Base-by-base conservation (phyloP, 1,140 invertebrate genomes). In the Drosophila seguyi region DNA sequence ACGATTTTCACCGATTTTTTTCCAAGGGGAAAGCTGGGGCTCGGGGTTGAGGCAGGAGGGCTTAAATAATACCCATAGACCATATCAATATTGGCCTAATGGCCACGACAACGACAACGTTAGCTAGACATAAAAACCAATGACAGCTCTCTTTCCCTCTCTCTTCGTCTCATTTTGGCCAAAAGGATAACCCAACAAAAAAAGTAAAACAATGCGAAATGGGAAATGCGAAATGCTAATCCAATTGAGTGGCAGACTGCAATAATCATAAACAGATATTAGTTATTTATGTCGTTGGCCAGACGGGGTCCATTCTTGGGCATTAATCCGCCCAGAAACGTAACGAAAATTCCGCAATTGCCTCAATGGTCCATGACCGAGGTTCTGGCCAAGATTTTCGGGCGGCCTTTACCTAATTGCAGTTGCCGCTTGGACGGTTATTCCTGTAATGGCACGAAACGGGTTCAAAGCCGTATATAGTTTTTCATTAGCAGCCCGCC, bases 211-310 rank as follows among this genome's bases (percentile, higher is more conserved):
- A 66, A 29, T 69, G 66, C 61, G 39, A 22, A 45, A 57, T 62
- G 50, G 25, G 34, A 76, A 79, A 79, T 79, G 75, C 76, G 34
- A 77, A 79, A 79, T 79, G 75, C 76, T 79, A 79, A 79, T 79
- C 76, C 76, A 79, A 79, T 79, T 63, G 76, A 79, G 66, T 78
- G 63, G 62, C 65, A 69, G 67, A 61, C 72, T 71, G 78, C 77
- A 90, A 90, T 90, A 90, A 85, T 85, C 86, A 90, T 90, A 90
- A 90, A 90, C 83, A 81, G 81, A 76, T 79, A 90, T 90, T 85
- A 90, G 81, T 86, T 86, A 86, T 90, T 90, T 90, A 90, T 90
- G 62, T 65, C 61, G 62, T 65, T 57, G 16, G 11, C 52, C 44
- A 73, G 38, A 63, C 71, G 66, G 61, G 67, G 61, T 72, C 73